phyloP scores from a whole-genome alignment of 2,888 invertebrate species.

The Philhelius pedissequus region DNA sequence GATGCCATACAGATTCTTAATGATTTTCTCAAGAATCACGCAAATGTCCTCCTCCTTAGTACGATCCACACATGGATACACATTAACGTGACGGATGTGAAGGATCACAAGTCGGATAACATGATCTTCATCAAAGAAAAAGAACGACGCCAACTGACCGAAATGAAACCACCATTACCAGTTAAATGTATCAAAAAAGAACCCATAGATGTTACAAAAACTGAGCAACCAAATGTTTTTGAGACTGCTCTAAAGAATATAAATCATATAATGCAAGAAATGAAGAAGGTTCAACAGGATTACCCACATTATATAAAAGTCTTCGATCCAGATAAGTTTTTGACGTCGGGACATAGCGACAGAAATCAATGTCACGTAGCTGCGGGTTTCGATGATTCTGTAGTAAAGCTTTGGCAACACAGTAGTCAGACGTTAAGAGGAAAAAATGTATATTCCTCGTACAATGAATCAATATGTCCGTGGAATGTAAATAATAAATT shows the following conservation, averaged over 20 bases:
- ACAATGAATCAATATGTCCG: constrained; percentile 72
- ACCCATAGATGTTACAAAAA: constrained; percentile 24
- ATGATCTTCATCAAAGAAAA: constrained; percentile 46
- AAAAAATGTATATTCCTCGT: constrained; percentile 74
- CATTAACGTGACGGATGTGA: constrained; percentile 81
- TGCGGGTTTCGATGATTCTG: constrained; percentile 77
- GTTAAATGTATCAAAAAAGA: constrained; percentile 16
- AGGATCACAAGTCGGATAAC: constrained; percentile 71
- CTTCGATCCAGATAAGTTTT: constrained; percentile 62
- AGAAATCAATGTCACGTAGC: constrained; percentile 76
- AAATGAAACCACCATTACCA: constrained; percentile 35
- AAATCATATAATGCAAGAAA: constrained; percentile 27
- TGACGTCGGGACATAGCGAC: constrained; percentile 75
- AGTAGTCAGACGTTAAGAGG: constrained; percentile 75
- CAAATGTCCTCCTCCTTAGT: constrained; percentile 85
- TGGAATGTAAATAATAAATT: constrained; percentile 75
- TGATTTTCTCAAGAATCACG: constrained; percentile 83
- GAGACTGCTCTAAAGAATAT: constrained; percentile 46
- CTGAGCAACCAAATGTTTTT: constrained; percentile 55
- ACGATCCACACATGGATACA: constrained; percentile 84
- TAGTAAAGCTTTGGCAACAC: constrained; percentile 77
- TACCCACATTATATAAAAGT: constrained; percentile 67
- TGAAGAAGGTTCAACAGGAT: constrained; percentile 50
- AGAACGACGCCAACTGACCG: constrained; percentile 37
- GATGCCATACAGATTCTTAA: constrained; percentile 83